Conservation (phyloP, 2,797 vertebrate genomes). For the Micropoecilia bifurca region DNA sequence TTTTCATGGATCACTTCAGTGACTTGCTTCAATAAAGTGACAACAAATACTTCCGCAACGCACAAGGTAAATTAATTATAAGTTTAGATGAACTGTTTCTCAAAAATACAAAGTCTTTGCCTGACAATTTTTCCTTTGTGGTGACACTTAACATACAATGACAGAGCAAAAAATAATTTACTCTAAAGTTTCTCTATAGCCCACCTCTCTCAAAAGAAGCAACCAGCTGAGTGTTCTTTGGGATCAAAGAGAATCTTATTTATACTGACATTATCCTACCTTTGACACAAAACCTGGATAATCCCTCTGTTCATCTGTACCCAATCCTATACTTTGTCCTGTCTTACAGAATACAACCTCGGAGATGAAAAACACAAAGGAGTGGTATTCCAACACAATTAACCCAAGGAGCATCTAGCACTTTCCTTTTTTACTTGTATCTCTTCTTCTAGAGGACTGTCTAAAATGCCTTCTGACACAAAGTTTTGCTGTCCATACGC, state of each 20-base stretch:
- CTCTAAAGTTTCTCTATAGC: background rate
- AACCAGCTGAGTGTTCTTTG: slow-evolving; percentile 64
- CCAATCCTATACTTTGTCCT: slow-evolving; percentile 74
- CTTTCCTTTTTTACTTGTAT: slow-evolving; percentile 71
- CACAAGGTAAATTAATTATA: background rate
- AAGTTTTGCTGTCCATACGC: slow-evolving; percentile 52
- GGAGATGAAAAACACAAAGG: slow-evolving; percentile 56
- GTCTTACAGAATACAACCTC: slow-evolving; percentile 65
- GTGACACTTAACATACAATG: background rate
- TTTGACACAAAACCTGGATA: slow-evolving; percentile 52
- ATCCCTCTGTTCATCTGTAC: slow-evolving; percentile 64
- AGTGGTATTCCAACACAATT: slow-evolving; percentile 78
- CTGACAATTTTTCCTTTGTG: background rate
- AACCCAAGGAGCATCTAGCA: slow-evolving; percentile 71
- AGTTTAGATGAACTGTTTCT: background rate
- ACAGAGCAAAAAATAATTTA: background rate
- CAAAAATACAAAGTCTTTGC: background rate
- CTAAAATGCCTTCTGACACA: slow-evolving; percentile 42
- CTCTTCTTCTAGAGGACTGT: slow-evolving; percentile 70
- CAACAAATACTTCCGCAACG: background rate
- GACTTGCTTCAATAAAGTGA: background rate
- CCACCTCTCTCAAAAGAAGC: slow-evolving; percentile 16
- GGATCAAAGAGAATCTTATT: slow-evolving; percentile 71
- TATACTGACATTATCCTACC: slow-evolving; percentile 55
- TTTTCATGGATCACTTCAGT: slow-evolving; percentile 2